phyloP scores from a whole-genome alignment of 2,113 vertebrate species.

The Nansenia antarctica region DNA sequence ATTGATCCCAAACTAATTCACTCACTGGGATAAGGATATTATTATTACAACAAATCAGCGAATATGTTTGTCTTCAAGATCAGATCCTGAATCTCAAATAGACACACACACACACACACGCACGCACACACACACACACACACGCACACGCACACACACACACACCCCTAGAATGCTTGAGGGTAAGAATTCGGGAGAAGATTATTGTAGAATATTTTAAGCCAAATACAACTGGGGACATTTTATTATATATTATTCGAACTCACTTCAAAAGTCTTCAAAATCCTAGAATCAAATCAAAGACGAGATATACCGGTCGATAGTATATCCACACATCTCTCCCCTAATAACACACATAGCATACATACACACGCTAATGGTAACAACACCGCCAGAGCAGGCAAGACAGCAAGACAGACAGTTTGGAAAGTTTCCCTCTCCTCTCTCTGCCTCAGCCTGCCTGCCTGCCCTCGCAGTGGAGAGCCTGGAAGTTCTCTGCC shows the following conservation, averaged over 20 bases:
- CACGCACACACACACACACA: too few species aligned
- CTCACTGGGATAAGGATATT: conserved; percentile 10
- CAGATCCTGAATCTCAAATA: conserved; percentile 28
- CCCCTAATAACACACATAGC: neutral
- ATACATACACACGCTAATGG: too few species aligned
- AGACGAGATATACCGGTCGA: neutral
- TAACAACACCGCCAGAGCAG: too few species aligned
- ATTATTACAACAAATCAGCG: conserved; percentile 29
- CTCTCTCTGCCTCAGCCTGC: conserved; percentile 48
- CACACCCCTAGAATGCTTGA: neutral
- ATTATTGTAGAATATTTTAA: neutral
- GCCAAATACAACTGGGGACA: neutral
- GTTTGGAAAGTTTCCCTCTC: conserved; percentile 54
- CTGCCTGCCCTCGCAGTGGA: conserved; percentile 68
- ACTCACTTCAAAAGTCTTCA: neutral
- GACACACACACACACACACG: conserved; percentile 17
- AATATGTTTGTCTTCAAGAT: conserved; percentile 52
- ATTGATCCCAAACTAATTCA: conserved; percentile 30
- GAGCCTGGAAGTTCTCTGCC: conserved; percentile 72
- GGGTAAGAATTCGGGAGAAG: neutral
- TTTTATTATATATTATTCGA: too few species aligned
- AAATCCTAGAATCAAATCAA: conserved; percentile 27
- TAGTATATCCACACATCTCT: neutral
- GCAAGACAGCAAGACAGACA: conserved; percentile 19
- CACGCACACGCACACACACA: conserved; percentile 1